Base-by-base conservation (phyloP, 2,113 vertebrate species). In the Odontesthes bonariensis region DNA sequence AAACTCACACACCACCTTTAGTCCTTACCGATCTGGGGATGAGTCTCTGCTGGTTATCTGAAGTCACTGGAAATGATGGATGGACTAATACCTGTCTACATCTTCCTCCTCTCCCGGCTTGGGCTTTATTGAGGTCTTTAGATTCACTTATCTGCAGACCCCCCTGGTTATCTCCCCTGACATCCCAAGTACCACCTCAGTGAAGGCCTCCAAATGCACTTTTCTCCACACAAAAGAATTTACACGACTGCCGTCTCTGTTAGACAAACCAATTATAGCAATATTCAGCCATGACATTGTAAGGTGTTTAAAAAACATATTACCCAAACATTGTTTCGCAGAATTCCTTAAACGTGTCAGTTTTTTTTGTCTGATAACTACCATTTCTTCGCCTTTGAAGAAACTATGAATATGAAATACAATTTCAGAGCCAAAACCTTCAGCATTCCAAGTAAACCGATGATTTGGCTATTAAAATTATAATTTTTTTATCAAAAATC, bases 91-190 rank as follows among this genome's bases (percentile, higher is more conserved):
- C 88, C 77, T 83, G 73, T 61, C 85, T 58, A 66, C 63, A 76
- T 70, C 87, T 65, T 86, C 79, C 82, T 77, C 70, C 86, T 79
- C 81, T 87, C 69, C 46, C 31, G 59, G 38, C 84, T 81, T 19
- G 3, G 61, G 75, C 79, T 86, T 88, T 89, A 85, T 85, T 90
- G 88, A 89, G 87, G 87, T 88, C 88, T 91, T 90, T 86, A 88
- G 89, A 91, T 92, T 92, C 88, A 91, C 91, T 92, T 92, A 91
- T 89, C 86, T 84, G 59, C 73, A 65, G 78, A 53, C 73, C 81
- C 27, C 78, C 61, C 53, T 60, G 76, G 86, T 89, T 83, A 85
- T 90, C 77, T 65, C 75, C 72, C 85, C 60, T 87, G 83, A 85
- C 76, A 22, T 54, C 22, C 14, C 6, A 87, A 89, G 86, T 75